Conservation (phyloP, 1,140 invertebrate species). For the Apis laboriosa region DNA sequence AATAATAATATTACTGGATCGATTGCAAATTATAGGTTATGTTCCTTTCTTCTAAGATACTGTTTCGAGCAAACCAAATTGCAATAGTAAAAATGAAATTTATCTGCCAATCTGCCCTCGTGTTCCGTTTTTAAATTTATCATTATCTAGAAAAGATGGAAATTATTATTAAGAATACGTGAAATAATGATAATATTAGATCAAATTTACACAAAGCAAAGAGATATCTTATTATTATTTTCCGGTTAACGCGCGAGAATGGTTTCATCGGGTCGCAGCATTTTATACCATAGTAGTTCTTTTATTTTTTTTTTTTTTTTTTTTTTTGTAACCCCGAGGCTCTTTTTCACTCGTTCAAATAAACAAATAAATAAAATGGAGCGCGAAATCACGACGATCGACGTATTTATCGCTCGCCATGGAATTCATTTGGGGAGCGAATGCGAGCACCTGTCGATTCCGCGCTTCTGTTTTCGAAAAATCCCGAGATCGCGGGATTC, state of each 20-base stretch:
- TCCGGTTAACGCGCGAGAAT: not conserved
- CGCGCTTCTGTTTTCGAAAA: slow-evolving; percentile 44
- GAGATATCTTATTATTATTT: not conserved
- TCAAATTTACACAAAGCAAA: not conserved
- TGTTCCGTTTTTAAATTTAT: no score
- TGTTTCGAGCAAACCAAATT: no score
- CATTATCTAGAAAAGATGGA: no score
- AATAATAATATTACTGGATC: no score
- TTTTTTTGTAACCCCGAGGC: slow-evolving; percentile 5
- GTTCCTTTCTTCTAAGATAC: no score
- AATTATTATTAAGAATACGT: not conserved
- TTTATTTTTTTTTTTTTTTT: not conserved
- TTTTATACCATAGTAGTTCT: not conserved
- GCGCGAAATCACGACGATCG: slow-evolving; percentile 32
- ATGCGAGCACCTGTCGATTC: slow-evolving; percentile 46
- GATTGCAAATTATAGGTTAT: no score
- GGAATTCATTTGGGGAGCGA: slow-evolving; percentile 41
- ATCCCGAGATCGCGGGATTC: slow-evolving; percentile 29
- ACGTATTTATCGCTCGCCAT: slow-evolving; percentile 26
- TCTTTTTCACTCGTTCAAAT: slow-evolving; percentile 21
- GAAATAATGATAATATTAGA: not conserved
- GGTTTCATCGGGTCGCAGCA: slow-evolving; percentile 8
- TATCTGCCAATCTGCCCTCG: no score
- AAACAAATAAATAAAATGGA: slow-evolving; percentile 41
- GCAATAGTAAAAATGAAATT: no score